Evolutionary conservation across 2,113 vertebrate genomes (phyloP).

Genomic region (Acrocephalus kingi): DNA sequence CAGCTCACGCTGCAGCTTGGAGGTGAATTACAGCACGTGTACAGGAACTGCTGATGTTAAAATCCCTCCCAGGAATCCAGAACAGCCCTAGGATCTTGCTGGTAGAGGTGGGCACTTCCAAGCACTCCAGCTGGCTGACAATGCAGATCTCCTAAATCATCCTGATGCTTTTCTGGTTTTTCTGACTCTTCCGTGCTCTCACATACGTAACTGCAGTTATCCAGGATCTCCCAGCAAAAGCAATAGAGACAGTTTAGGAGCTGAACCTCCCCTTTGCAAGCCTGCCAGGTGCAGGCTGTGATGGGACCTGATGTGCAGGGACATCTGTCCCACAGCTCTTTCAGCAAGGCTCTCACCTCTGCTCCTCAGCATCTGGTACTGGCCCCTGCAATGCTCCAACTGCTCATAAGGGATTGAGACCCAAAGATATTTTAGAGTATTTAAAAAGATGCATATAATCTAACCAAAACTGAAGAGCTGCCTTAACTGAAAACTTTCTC

Average conservation of each 20-base stretch:
- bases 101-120: background rate
- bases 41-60: background rate
- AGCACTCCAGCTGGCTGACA: background rate
- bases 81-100: background rate
- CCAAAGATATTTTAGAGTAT: background rate
- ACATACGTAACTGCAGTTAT: fast-evolving
- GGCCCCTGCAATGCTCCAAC: background rate
- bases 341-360: background rate
- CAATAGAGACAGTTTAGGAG: background rate
- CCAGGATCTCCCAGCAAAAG: background rate
- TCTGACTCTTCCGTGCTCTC: background rate
- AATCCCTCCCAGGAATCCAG: background rate
- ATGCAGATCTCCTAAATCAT: background rate
- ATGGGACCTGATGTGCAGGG: background rate
- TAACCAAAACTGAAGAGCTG: background rate
- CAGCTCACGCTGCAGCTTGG: background rate
- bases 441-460: background rate
- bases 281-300: background rate
- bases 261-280: background rate
- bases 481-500: background rate
- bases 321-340: background rate
- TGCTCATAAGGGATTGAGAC: background rate
- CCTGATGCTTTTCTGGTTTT: background rate
- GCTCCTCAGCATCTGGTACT: background rate
- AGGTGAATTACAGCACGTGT: background rate